Conservation (phyloP, 2,113 vertebrate genomes). For the Montifringilla adamsi region DNA sequence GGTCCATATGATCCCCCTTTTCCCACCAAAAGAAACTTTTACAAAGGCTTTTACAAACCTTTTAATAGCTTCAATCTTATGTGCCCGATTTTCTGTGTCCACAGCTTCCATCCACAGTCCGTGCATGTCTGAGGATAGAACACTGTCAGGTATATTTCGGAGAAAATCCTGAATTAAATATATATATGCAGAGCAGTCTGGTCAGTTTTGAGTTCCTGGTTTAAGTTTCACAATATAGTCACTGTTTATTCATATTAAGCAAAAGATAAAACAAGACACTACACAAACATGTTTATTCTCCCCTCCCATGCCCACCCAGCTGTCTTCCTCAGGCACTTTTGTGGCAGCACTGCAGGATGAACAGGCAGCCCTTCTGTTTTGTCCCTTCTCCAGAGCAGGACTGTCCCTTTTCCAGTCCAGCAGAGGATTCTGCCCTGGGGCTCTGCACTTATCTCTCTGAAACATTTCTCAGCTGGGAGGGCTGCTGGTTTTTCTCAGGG, state of each 20-base stretch:
- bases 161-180: conserved; percentile 83
- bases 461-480: neutral
- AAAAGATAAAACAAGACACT: neutral
- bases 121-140: conserved; percentile 80
- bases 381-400: neutral
- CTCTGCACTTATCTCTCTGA: neutral
- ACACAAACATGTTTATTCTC: neutral
- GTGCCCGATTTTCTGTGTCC: conserved; percentile 60
- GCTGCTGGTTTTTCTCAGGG: neutral
- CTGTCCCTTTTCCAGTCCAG: neutral
- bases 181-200: conserved; percentile 64
- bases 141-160: conserved; percentile 80
- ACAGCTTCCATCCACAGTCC: conserved; percentile 80
- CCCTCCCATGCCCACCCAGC: neutral
- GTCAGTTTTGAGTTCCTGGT: conserved; percentile 55
- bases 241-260: conserved; percentile 7
- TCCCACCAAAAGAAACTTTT: neutral
- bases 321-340: neutral
- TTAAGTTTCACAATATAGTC: conserved; percentile 31
- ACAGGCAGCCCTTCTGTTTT: neutral
- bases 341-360: neutral
- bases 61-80: conserved; percentile 70
- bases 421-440: neutral
- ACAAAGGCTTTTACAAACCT: conserved; percentile 57
- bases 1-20: neutral